A percentile compares a stretch with the other conserved stretches of the same genome.
phyloP scores from a whole-genome alignment of 2,113 vertebrate species.

The Cynocephalus volans region DNA sequence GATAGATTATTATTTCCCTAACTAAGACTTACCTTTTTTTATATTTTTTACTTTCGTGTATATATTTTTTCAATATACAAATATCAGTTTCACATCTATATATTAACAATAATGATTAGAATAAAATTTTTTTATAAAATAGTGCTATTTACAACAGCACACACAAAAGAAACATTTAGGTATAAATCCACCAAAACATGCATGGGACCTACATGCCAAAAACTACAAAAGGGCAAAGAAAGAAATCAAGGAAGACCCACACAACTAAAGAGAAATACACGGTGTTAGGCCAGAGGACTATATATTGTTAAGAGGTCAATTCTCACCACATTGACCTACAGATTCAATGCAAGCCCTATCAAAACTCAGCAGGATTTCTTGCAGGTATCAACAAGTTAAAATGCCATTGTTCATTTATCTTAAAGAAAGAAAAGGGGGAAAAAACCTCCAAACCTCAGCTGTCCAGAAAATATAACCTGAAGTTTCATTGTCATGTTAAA shows the following conservation, averaged over 20 bases:
- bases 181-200: not conserved
- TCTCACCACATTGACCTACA: not conserved
- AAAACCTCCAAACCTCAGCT: not conserved
- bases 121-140: not conserved
- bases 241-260: not conserved
- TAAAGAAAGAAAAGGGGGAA: not conserved
- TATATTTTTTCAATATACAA: not conserved
- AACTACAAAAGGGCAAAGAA: not conserved
- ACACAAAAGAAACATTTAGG: not conserved
- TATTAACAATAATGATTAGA: not conserved
- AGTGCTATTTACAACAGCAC: not conserved
- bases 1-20: not conserved
- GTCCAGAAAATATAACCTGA: slow-evolving; percentile 24
- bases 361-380: not conserved
- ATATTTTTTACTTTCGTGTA: not conserved
- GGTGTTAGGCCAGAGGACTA: not conserved
- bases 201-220: not conserved
- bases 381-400: not conserved
- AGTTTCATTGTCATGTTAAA: slow-evolving; percentile 1
- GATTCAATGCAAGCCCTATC: not conserved
- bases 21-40: not conserved
- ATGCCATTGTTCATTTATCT: slow-evolving; percentile 31
- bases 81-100: not conserved
- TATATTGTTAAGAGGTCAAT: not conserved
- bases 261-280: not conserved